Percentiles rank a stretch among this genome's conserved stretches.
Conservation (phyloP, 2,113 vertebrate species). For the Zapus hudsonius region DNA sequence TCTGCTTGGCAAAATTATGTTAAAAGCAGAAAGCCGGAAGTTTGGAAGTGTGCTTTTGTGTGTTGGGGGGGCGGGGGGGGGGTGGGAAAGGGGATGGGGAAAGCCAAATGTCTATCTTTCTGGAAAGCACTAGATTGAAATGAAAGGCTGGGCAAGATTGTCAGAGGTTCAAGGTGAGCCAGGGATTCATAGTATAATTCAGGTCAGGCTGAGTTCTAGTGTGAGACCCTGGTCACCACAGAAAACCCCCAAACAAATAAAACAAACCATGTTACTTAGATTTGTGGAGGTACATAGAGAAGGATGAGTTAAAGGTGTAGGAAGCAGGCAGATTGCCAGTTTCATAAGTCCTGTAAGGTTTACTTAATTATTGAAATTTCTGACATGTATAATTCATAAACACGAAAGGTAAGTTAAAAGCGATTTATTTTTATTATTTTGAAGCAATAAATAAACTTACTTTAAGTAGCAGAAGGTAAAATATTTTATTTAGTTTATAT, state of each 20-base stretch:
- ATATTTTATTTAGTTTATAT: constrained; percentile 24
- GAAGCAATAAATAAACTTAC: not conserved
- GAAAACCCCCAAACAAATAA: not conserved
- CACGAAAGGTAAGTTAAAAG: not conserved
- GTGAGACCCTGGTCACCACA: not conserved
- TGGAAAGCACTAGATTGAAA: not conserved
- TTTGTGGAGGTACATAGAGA: not conserved
- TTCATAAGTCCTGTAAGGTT: not conserved
- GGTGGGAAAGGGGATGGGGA: not conserved
- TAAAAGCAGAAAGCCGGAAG: not conserved
- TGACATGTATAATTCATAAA: not conserved
- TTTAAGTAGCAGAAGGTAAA: constrained; percentile 14
- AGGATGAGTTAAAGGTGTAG: not conserved
- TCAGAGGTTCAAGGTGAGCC: not conserved
- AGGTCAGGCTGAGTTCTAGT: not conserved
- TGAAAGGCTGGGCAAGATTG: not conserved
- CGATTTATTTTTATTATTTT: not conserved
- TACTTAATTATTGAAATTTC: not conserved
- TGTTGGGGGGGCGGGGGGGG: not conserved
- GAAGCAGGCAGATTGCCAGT: not conserved
- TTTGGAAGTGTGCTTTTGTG: not conserved
- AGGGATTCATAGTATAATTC: not conserved
- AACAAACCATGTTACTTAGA: not conserved
- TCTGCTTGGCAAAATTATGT: not conserved
- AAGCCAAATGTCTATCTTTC: accelerated